These are phyloP conservation scores for Rhinatrema bivittatum DNA, from an alignment of 2,797 vertebrate genomes.

Conservation along the genomic window DNA sequence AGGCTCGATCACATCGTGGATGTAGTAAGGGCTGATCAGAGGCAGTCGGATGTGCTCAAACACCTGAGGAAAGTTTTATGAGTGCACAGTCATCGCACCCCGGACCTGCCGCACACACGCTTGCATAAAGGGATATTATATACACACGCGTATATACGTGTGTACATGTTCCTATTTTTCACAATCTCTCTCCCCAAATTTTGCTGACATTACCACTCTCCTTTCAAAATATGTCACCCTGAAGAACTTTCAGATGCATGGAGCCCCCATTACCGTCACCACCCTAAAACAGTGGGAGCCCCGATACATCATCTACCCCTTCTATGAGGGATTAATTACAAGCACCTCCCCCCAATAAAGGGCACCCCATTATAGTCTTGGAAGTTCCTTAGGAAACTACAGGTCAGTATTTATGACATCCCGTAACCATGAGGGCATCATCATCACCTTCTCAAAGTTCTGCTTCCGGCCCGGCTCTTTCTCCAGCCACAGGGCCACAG, in stretches of 20 bases:
- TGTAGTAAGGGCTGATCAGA: slow-evolving; percentile 70
- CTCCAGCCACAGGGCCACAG: slow-evolving; percentile 60
- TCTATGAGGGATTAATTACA: too few species aligned
- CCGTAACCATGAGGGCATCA: too few species aligned
- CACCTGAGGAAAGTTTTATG: slow-evolving; percentile 38
- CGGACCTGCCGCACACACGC: not conserved
- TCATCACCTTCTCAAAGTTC: slow-evolving; percentile 63
- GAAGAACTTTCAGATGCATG: too few species aligned
- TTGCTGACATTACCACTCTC: too few species aligned
- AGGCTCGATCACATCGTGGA: slow-evolving; percentile 66
- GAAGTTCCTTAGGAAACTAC: not conserved
- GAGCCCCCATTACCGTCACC: too few species aligned
- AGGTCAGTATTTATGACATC: not conserved
- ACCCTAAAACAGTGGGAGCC: too few species aligned
- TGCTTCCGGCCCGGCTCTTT: slow-evolving; percentile 57
- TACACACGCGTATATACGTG: too few species aligned
- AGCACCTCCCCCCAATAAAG: not conserved
- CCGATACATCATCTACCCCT: too few species aligned
- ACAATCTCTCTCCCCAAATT: too few species aligned
- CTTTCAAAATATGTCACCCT: too few species aligned
- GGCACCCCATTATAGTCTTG: not conserved
- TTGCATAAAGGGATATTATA: too few species aligned
- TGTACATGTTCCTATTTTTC: too few species aligned
- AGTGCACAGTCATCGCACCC: not conserved
- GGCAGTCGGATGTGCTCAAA: slow-evolving; percentile 66